These are phyloP conservation scores for Setipinna tenuifilis DNA, from an alignment of 2,797 vertebrate genomes.

Conservation along the genomic window DNA sequence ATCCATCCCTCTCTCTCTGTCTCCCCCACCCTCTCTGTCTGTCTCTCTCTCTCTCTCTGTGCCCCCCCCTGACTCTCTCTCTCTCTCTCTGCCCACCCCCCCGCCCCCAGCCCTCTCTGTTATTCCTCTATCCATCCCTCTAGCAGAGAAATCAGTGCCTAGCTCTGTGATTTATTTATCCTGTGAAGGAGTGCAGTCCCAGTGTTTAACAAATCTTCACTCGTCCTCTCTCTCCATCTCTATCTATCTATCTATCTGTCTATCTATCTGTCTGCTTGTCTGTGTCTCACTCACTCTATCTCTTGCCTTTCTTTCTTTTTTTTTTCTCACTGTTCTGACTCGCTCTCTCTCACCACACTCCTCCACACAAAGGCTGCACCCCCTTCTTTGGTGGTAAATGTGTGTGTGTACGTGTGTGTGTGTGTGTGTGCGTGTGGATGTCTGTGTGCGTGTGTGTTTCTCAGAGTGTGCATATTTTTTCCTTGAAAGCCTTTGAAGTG, in stretches of 20 bases:
- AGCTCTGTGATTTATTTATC: slow-evolving; percentile 45
- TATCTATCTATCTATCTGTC: neutral
- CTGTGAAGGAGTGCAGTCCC: slow-evolving; percentile 39
- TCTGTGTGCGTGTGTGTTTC: neutral
- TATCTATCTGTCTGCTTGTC: neutral
- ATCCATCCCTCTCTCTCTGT: neutral
- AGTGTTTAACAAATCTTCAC: slow-evolving; percentile 47
- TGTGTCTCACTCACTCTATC: slow-evolving; percentile 9
- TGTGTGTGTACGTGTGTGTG: neutral
- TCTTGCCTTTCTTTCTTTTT: neutral
- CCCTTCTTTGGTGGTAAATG: neutral
- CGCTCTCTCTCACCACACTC: neutral
- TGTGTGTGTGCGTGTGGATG: neutral
- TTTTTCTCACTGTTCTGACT: neutral
- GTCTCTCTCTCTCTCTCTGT: neutral
- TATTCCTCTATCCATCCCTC: neutral
- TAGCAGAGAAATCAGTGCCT: slow-evolving; percentile 17
- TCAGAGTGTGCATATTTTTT: neutral
- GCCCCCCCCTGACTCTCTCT: neutral
- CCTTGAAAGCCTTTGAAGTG: neutral
- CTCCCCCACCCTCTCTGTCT: neutral
- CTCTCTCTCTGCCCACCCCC: neutral
- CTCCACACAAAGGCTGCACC: neutral
- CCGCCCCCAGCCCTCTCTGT: too few species aligned
- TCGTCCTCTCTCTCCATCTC: slow-evolving; percentile 22